Evolutionary conservation across 2,113 vertebrate species (phyloP).

Genomic region (Rhea americana): DNA sequence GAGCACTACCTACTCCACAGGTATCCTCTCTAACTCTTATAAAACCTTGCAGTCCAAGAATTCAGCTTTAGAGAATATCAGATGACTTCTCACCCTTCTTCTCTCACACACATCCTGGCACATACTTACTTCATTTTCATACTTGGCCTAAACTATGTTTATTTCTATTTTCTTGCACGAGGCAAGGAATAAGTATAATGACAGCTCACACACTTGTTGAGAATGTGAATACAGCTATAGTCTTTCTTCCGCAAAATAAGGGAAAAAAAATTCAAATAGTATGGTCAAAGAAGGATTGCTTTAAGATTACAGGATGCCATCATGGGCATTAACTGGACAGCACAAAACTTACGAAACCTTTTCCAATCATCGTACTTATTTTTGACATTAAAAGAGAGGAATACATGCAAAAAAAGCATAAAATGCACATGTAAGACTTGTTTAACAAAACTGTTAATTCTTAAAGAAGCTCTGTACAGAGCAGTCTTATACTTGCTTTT

Average conservation of each 20-base stretch:
- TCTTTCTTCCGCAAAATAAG: not conserved
- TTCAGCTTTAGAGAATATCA: not conserved
- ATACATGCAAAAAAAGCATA: not conserved
- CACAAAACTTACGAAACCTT: not conserved
- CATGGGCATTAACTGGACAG: not conserved
- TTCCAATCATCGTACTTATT: not conserved
- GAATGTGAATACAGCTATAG: not conserved
- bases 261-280: not conserved
- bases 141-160: not conserved
- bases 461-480: not conserved
- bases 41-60: not conserved
- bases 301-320: not conserved
- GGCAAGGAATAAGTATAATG: not conserved
- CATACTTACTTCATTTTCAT: not conserved
- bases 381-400: not conserved
- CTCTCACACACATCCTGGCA: not conserved
- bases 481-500: not conserved
- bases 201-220: not conserved
- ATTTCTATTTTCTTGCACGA: not conserved
- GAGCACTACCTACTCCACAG: not conserved
- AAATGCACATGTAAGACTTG: not conserved
- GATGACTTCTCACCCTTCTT: not conserved
- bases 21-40: not conserved
- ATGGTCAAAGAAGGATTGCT: not conserved
- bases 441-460: not conserved